phyloP scores from a whole-genome alignment of 2,888 invertebrate species.

The Schizotus pectinicornis region DNA sequence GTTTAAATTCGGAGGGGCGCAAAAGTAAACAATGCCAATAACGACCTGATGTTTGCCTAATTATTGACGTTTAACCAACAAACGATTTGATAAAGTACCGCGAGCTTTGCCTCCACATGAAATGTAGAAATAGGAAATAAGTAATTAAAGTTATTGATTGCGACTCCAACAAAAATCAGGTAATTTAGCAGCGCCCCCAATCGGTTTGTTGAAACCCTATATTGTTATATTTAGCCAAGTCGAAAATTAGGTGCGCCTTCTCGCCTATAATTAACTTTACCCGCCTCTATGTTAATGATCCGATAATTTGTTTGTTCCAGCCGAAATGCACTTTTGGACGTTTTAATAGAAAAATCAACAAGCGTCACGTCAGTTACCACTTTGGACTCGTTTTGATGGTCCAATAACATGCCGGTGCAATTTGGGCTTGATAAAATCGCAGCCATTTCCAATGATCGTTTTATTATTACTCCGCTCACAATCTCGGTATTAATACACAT shows the following conservation, averaged over 20 bases:
- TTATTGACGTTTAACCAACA: slow-evolving; percentile 1
- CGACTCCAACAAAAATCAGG: slow-evolving; percentile 14
- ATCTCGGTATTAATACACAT: too few species aligned
- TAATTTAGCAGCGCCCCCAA: slow-evolving; percentile 3
- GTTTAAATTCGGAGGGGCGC: not conserved
- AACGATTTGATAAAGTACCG: not conserved
- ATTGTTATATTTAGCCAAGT: slow-evolving; percentile 13
- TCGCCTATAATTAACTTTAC: slow-evolving; percentile 26
- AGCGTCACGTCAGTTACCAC: slow-evolving; percentile 2
- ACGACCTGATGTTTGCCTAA: not conserved
- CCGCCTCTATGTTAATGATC: slow-evolving; percentile 26
- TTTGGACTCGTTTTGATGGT: too few species aligned
- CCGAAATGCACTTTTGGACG: slow-evolving; percentile 10
- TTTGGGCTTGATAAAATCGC: too few species aligned
- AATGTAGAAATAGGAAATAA: slow-evolving; percentile 7
- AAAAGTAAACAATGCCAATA: not conserved
- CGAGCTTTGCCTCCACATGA: not conserved
- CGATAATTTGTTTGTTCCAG: slow-evolving; percentile 21
- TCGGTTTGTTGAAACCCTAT: slow-evolving; percentile 23
- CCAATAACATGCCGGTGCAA: too few species aligned
- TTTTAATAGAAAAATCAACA: slow-evolving; percentile 19
- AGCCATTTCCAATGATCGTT: too few species aligned
- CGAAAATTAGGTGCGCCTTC: slow-evolving; percentile 23
- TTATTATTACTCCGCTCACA: too few species aligned
- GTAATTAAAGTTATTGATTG: slow-evolving; percentile 26